Percentiles rank a stretch among this genome's conserved stretches.
phyloP scores from a whole-genome alignment of 92 coral and sea anemone genomes.

The Desmophyllum pertusum region DNA sequence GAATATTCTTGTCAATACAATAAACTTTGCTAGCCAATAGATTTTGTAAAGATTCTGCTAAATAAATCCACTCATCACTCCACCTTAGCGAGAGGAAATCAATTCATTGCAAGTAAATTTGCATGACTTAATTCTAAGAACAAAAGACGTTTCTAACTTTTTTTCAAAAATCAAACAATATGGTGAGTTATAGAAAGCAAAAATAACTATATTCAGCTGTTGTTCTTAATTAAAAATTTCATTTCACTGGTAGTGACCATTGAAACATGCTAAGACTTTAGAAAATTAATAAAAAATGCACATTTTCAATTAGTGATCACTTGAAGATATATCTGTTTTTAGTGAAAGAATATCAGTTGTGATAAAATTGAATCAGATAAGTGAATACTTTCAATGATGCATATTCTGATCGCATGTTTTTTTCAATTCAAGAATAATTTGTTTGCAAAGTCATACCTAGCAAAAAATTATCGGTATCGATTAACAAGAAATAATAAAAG shows the following conservation, averaged over 20 bases:
- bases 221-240: constrained; percentile 11
- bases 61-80: background rate
- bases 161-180: constrained; percentile 9
- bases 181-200: background rate
- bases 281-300: constrained; percentile 34
- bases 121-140: constrained; percentile 10
- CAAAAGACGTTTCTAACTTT: constrained; percentile 26
- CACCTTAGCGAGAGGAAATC: background rate
- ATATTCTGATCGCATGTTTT: background rate
- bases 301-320: constrained; percentile 16
- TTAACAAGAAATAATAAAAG: background rate
- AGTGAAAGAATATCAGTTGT: background rate
- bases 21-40: constrained; percentile 27
- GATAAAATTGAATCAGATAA: background rate
- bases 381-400: background rate
- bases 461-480: background rate
- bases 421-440: background rate
- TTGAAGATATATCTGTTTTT: background rate
- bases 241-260: constrained; percentile 18
- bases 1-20: constrained; percentile 2
- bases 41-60: constrained; percentile 10
- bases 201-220: constrained; percentile 21
- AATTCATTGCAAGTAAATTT: constrained; percentile 11
- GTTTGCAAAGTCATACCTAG: background rate
- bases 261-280: constrained; percentile 4